A percentile compares a stretch with the other conserved stretches of the same genome.
phyloP scores from a whole-genome alignment of 2,113 vertebrate species.

The Corvus cornix region DNA sequence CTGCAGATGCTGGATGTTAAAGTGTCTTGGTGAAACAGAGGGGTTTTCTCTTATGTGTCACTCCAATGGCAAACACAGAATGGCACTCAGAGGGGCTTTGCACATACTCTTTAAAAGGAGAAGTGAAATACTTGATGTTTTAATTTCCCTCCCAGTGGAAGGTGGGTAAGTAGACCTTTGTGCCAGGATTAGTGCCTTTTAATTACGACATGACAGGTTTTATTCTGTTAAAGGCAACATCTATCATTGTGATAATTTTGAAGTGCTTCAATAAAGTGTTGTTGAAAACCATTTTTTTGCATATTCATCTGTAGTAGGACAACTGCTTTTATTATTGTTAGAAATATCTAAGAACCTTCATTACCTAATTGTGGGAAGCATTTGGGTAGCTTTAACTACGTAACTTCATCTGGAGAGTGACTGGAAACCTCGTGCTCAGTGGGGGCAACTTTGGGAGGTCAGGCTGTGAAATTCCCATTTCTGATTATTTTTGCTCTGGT shows the following conservation, averaged over 20 bases:
- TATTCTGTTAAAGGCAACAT: conserved; percentile 58
- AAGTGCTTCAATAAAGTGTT: conserved; percentile 66
- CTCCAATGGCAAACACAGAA: neutral
- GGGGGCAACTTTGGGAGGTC: neutral
- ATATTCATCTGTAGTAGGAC: neutral
- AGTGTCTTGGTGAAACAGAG: neutral
- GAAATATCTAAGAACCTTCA: neutral
- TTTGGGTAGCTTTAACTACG: neutral
- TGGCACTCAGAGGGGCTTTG: neutral
- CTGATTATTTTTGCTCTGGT: neutral
- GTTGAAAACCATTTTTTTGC: conserved; percentile 14
- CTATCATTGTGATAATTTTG: conserved; percentile 50
- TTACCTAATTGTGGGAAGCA: neutral
- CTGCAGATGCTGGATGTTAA: neutral
- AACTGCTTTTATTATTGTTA: neutral
- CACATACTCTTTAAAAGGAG: neutral
- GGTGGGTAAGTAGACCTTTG: conserved; percentile 54
- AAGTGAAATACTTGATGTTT: neutral
- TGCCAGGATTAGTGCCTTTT: conserved; percentile 66
- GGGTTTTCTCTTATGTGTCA: neutral
- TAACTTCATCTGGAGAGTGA: neutral
- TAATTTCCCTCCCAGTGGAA: neutral
- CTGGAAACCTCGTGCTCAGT: neutral
- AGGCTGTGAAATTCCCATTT: neutral
- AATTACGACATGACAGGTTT: conserved; percentile 24